Conservation (phyloP, 2,113 vertebrate species). For the Psilopsiagon aurifrons region DNA sequence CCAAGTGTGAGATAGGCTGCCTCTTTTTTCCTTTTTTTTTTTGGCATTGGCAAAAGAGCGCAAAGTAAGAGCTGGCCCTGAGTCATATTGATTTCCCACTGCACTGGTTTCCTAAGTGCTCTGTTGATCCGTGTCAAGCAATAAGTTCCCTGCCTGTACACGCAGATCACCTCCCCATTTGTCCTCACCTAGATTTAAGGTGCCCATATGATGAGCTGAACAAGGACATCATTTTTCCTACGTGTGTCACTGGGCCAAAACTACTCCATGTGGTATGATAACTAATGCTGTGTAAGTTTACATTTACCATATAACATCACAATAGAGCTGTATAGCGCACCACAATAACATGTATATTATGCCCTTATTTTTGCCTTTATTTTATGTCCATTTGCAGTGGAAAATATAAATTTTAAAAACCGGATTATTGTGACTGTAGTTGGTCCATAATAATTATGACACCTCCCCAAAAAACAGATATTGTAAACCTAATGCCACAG, state of each 20-base stretch:
- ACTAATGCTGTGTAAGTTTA: constrained; percentile 25
- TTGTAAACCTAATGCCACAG: constrained; percentile 52
- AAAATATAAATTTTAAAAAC: neutral
- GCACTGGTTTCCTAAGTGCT: constrained; percentile 86
- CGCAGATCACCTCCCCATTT: constrained; percentile 83
- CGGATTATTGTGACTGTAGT: neutral
- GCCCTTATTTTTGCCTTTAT: neutral
- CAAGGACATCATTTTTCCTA: constrained; percentile 86
- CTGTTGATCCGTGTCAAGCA: constrained; percentile 86
- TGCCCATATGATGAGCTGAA: constrained; percentile 85
- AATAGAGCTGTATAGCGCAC: neutral
- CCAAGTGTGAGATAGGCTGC: constrained; percentile 69
- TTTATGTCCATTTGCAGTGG: neutral
- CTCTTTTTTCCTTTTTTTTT: constrained; percentile 19
- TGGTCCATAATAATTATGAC: neutral
- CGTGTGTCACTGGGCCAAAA: constrained; percentile 77
- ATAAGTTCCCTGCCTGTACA: constrained; percentile 85
- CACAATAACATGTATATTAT: neutral
- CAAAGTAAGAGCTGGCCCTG: constrained; percentile 79
- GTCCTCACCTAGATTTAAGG: constrained; percentile 88
- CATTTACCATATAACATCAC: constrained; percentile 5
- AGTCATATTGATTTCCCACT: constrained; percentile 87
- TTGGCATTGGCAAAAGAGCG: constrained; percentile 75
- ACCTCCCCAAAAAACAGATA: neutral
- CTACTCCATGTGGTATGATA: constrained; percentile 57